Evolutionary conservation across 1,140 invertebrate species (phyloP).

Genomic region (Pachypsylla venusta): DNA sequence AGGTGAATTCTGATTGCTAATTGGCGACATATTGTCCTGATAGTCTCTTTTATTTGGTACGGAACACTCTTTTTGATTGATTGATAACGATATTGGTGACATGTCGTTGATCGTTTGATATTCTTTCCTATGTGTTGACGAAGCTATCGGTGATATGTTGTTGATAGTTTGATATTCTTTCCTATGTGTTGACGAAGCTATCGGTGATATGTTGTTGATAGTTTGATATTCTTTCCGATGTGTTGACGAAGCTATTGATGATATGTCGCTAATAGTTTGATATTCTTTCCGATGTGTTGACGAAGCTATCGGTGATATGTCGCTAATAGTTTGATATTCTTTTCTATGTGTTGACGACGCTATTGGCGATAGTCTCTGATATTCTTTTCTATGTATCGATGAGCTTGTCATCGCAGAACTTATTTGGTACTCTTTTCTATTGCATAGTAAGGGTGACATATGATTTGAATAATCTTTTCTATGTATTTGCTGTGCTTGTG

Average conservation of each 20-base stretch:
- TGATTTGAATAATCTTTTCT: too few species aligned
- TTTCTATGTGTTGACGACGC: too few species aligned
- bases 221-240: not conserved
- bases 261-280: not conserved
- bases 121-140: not conserved
- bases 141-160: not conserved
- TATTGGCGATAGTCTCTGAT: too few species aligned
- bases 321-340: too few species aligned
- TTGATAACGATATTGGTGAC: not conserved
- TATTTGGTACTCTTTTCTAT: too few species aligned
- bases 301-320: too few species aligned
- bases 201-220: not conserved
- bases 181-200: not conserved
- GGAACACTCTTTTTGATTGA: not conserved
- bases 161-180: not conserved
- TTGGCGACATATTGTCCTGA: too few species aligned
- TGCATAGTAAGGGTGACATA: too few species aligned
- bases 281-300: not conserved
- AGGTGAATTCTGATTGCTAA: too few species aligned
- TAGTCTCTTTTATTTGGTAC: too few species aligned
- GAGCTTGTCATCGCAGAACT: too few species aligned
- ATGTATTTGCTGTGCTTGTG: not conserved
- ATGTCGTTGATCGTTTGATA: conserved; percentile 1
- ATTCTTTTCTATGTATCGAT: too few species aligned
- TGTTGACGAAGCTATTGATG: not conserved